Conservation (phyloP, 1,140 invertebrate species). For the Protaetia brevitarsis region DNA sequence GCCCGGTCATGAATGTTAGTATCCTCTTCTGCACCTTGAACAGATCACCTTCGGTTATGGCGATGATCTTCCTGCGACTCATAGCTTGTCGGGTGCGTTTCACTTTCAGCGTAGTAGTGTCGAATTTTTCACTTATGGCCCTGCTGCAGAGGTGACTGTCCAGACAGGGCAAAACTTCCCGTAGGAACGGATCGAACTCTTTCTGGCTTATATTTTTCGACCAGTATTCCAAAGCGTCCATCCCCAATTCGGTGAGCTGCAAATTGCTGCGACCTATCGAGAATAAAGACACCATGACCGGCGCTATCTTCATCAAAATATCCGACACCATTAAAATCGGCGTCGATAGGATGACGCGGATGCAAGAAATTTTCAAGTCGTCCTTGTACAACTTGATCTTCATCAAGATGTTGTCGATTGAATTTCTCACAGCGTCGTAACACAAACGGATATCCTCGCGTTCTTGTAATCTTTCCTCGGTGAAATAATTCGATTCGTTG, state of each 20-base stretch:
- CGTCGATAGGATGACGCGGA: constrained; percentile 53
- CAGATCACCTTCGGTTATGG: constrained; percentile 42
- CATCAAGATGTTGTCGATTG: constrained; percentile 50
- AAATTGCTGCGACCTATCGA: constrained; percentile 60
- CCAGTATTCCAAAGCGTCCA: constrained; percentile 62
- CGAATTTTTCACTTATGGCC: constrained; percentile 42
- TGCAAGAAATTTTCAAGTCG: constrained; percentile 54
- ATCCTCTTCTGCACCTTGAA: constrained; percentile 43
- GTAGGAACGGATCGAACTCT: constrained; percentile 46
- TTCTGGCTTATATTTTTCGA: constrained; percentile 42
- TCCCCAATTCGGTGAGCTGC: constrained; percentile 55
- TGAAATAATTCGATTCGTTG: constrained; percentile 40
- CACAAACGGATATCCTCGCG: constrained; percentile 36
- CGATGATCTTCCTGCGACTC: constrained; percentile 39
- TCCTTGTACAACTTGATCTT: constrained; percentile 52
- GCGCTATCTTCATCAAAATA: constrained; percentile 51
- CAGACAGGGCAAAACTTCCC: constrained; percentile 51
- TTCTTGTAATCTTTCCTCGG: constrained; percentile 26
- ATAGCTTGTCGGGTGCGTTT: constrained; percentile 32
- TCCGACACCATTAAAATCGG: constrained; percentile 56
- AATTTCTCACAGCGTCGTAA: constrained; percentile 47
- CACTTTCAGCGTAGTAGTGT: constrained; percentile 27
- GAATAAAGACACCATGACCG: constrained; percentile 57
- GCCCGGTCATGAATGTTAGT: constrained; percentile 42
- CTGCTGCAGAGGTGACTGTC: constrained; percentile 54